Evolutionary conservation across 1,140 invertebrate species (phyloP).

Genomic region (Drosophila azteca): DNA sequence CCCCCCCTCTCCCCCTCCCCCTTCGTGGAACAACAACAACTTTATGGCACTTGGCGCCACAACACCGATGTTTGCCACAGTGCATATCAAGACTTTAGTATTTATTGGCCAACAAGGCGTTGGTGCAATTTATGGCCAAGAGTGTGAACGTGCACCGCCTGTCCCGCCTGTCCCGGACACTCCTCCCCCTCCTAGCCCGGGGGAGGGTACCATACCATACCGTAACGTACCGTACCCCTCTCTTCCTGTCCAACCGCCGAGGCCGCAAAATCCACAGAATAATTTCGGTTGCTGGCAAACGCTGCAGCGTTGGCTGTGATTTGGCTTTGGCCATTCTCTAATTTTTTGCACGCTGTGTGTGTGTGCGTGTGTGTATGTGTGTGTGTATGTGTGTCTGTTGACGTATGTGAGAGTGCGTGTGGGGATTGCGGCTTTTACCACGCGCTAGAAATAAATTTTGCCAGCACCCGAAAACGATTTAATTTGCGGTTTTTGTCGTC

Average conservation of each 20-base stretch:
- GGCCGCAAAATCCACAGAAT: slow-evolving; percentile 74
- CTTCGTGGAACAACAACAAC: not conserved
- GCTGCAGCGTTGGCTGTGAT: slow-evolving; percentile 47
- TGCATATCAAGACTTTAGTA: slow-evolving; percentile 56
- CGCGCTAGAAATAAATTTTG: slow-evolving; percentile 74
- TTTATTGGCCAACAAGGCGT: slow-evolving; percentile 78
- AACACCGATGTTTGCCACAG: slow-evolving; percentile 6
- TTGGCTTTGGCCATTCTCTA: slow-evolving; percentile 48
- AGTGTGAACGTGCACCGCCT: slow-evolving; percentile 55
- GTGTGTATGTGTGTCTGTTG: not conserved
- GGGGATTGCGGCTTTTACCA: slow-evolving; percentile 50
- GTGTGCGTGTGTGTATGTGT: slow-evolving; percentile 17
- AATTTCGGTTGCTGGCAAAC: slow-evolving; percentile 68
- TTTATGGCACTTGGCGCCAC: slow-evolving; percentile 72
- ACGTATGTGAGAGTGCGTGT: slow-evolving; percentile 10
- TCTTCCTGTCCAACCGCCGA: slow-evolving; percentile 20
- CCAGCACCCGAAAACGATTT: slow-evolving; percentile 68
- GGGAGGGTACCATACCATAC: not conserved
- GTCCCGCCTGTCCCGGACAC: not conserved
- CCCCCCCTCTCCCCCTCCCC: not conserved
- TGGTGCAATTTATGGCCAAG: slow-evolving; percentile 64
- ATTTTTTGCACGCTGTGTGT: slow-evolving; percentile 49
- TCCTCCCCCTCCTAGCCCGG: not conserved
- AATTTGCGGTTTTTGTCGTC: slow-evolving; percentile 75
- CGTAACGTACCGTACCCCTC: no score